Evolutionary conservation across 2,888 invertebrate species (phyloP).

Genomic region (Epinotia bilunana): DNA sequence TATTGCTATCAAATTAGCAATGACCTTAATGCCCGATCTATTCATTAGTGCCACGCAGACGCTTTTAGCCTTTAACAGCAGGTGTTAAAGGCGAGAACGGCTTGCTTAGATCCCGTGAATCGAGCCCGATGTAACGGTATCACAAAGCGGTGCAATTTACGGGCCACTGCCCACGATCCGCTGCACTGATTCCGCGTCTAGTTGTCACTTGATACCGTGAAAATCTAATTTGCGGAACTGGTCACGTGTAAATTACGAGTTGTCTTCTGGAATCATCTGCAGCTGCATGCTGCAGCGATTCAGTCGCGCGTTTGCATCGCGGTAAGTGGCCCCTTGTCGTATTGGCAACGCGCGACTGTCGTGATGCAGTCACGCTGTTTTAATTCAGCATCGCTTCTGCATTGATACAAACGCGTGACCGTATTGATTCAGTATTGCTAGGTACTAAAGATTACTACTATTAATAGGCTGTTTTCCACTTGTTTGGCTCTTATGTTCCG

Average conservation of each 20-base stretch:
- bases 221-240: slow-evolving; percentile 24
- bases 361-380: no score
- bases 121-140: slow-evolving; percentile 52
- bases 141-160: slow-evolving; percentile 58
- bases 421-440: no score
- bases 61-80: slow-evolving; percentile 14
- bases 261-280: not conserved
- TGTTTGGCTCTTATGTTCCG: no score
- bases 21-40: slow-evolving; percentile 40
- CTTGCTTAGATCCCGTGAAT: slow-evolving; percentile 4
- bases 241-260: slow-evolving; percentile 15
- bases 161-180: slow-evolving; percentile 59
- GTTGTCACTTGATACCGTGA: slow-evolving; percentile 39
- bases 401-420: no score
- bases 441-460: no score
- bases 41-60: slow-evolving; percentile 36
- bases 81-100: slow-evolving; percentile 3
- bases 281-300: no score
- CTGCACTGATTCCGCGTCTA: slow-evolving; percentile 55
- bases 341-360: no score
- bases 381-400: no score
- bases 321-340: no score
- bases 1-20: slow-evolving; percentile 33
- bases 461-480: no score
- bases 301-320: no score